A percentile compares a stretch with the other conserved stretches of the same genome.
Evolutionary conservation across 2,113 vertebrate genomes (phyloP).

Genomic region (Rissa tridactyla): DNA sequence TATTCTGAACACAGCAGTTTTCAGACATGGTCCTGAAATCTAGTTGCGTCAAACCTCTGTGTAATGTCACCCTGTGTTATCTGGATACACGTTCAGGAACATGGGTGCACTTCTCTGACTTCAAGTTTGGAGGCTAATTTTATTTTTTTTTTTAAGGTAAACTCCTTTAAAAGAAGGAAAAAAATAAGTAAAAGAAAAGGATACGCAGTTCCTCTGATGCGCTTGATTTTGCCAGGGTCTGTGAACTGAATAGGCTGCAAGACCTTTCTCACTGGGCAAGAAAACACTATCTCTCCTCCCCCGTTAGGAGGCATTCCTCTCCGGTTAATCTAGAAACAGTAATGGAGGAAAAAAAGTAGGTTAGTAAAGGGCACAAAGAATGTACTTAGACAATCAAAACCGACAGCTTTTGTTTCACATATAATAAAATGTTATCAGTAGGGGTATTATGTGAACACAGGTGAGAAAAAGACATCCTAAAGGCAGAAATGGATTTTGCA

Average conservation of each 20-base stretch:
- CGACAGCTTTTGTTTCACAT: neutral
- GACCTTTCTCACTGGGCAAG: slow-evolving; percentile 85
- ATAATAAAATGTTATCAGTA: neutral
- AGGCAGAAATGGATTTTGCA: neutral
- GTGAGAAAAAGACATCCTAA: neutral
- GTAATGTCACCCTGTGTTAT: neutral
- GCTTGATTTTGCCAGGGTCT: slow-evolving; percentile 94
- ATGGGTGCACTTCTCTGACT: rapidly evolving
- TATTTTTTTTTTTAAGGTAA: neutral
- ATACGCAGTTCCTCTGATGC: slow-evolving; percentile 97
- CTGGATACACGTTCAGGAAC: neutral
- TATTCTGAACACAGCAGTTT: neutral
- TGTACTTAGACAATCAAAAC: neutral
- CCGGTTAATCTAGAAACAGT: slow-evolving; percentile 79
- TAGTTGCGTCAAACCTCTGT: neutral
- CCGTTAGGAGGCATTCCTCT: slow-evolving; percentile 95
- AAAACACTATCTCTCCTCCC: slow-evolving; percentile 90
- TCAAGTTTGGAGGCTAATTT: neutral
- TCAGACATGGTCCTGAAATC: neutral
- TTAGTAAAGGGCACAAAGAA: neutral
- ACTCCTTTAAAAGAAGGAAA: neutral
- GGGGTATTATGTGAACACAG: neutral
- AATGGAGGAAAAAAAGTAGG: neutral
- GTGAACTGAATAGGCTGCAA: slow-evolving; percentile 87
- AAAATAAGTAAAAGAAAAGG: slow-evolving; percentile 62